Base-by-base conservation (phyloP, 1,140 invertebrate genomes). In the Holcopasites calliopsidis region DNA sequence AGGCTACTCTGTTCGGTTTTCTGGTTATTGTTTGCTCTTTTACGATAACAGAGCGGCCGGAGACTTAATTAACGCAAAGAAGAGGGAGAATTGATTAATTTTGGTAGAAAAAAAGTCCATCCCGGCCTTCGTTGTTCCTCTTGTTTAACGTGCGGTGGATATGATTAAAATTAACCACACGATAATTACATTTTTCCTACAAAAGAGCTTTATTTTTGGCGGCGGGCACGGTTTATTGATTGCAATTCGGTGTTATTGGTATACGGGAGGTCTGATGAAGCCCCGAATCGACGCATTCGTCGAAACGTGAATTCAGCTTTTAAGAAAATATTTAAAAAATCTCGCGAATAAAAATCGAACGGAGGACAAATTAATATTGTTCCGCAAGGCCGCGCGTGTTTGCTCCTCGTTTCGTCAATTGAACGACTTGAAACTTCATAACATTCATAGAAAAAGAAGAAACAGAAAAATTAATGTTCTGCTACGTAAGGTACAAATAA, bases 151-250 rank as follows among this genome's bases (percentile, higher is more conserved):
- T 33, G 1, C 26, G 2, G 16, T 13, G 11, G 16, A 23, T 3
- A 47, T 62, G 49, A 72, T 72, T 38, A 26, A 62, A 62, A 72
- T 72, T 52, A 72, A 62, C 33, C 23, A 49, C 18, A 38, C 23
- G 23, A 23, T 40, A 49, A 71, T 72, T 62, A 62, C 35, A 62
- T 50, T 62, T 62, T 62, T 62, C 23, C 58, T 72, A 52, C 38
- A 33, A 31, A 31, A 28, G 49, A 40, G 44, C n/a, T 72, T 52
- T 40, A 50, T 72, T 62, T 50, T 72, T 28, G 33, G 47, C n/a
- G 6, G 18, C 23, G 8, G n/a, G n/a, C 40, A 35, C 33, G 7
- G n/a, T 52, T 28, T 50, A 72, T 72, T 72, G 26, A 62, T 72
- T 40, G 47, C 35, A 26, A 38, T 50, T 5, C n/a, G n/a, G 33